A percentile compares a stretch with the other conserved stretches of the same genome.
Conservation (phyloP, 2,797 vertebrate species). For the Premnoplex brunnescens region DNA sequence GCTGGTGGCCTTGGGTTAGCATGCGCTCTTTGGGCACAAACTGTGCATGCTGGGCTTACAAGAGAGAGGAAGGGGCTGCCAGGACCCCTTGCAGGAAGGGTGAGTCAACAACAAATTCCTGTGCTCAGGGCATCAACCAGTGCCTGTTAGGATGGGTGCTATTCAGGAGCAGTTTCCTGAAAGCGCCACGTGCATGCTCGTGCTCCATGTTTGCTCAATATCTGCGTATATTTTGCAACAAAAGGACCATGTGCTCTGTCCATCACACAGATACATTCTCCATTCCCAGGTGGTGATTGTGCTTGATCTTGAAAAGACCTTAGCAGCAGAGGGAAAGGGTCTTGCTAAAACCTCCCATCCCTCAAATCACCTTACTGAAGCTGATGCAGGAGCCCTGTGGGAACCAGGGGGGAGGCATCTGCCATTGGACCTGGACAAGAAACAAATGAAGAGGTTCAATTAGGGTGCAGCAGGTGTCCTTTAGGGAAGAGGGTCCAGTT, state of each 20-base stretch:
- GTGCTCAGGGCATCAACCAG: neutral
- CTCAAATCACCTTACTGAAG: neutral
- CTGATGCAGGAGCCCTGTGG: neutral
- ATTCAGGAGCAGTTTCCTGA: neutral
- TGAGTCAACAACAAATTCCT: constrained; percentile 8
- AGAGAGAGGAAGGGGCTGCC: neutral
- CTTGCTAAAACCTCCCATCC: neutral
- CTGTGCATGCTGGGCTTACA: neutral
- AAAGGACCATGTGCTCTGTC: neutral
- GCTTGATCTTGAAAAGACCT: neutral
- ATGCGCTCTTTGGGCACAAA: accelerated
- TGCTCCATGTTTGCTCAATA: neutral
- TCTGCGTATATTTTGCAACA: neutral
- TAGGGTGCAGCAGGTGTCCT: neutral
- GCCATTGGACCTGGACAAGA: neutral
- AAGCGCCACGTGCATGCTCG: accelerated
- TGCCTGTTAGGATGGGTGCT: neutral
- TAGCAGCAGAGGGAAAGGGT: neutral
- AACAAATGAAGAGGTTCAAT: neutral
- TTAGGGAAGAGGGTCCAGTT: neutral
- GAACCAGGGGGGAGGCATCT: neutral
- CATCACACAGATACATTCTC: neutral
- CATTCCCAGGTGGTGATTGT: neutral
- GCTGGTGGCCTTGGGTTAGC: neutral
- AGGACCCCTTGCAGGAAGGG: neutral